Percentiles rank a stretch among this genome's conserved stretches.
Conservation (phyloP, 2,113 vertebrate species). For the Cavia porcellus region DNA sequence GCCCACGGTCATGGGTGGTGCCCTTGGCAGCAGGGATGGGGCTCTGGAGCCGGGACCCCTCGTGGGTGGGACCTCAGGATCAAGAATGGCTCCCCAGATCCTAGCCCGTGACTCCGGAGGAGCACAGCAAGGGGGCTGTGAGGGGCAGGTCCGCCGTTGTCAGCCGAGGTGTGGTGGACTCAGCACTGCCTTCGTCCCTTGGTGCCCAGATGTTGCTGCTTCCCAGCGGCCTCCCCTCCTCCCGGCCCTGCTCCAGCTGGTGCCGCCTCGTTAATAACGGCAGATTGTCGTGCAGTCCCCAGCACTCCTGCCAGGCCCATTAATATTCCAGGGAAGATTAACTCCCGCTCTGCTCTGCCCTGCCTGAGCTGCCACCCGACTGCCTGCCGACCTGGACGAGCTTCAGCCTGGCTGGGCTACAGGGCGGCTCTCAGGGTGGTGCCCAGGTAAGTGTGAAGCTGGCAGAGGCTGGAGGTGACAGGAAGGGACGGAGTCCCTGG, state of each 20-base stretch:
- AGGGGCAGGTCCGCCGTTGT: too few relatives aligned
- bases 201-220: not conserved
- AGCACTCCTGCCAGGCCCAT: constrained; percentile 69
- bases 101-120: not conserved
- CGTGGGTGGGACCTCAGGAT: not conserved
- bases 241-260: constrained; percentile 19
- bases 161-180: not conserved
- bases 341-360: not conserved
- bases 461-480: not conserved
- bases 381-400: not conserved
- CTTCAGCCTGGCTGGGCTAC: not conserved
- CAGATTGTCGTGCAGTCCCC: constrained; percentile 41
- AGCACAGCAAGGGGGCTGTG: not conserved
- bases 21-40: not conserved
- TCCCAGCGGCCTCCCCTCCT: not conserved
- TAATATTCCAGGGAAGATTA: constrained; percentile 75
- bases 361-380: not conserved
- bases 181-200: not conserved
- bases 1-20: too few relatives aligned
- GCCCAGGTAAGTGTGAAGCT: too few relatives aligned
- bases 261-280: constrained; percentile 65
- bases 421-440: not conserved
- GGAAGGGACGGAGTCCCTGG: not conserved
- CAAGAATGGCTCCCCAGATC: not conserved
- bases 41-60: not conserved